A percentile compares a stretch with the other conserved stretches of the same genome.
Conservation (phyloP, 2,113 vertebrate species). For the Chionomys nivalis region DNA sequence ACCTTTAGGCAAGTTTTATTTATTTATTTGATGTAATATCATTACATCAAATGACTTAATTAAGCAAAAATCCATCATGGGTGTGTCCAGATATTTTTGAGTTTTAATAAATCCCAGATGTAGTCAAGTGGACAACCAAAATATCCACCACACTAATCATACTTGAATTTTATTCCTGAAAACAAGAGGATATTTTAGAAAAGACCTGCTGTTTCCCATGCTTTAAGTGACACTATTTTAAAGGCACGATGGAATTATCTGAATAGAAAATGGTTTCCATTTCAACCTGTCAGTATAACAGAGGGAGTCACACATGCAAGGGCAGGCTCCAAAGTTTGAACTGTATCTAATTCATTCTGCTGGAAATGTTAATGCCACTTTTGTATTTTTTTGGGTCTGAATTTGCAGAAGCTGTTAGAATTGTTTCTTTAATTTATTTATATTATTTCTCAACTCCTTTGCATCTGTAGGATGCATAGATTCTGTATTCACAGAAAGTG, state of each 20-base stretch:
- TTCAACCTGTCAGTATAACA: background rate
- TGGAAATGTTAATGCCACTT: background rate
- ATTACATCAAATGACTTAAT: background rate
- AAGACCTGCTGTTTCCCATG: background rate
- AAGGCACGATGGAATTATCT: background rate
- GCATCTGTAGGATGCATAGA: slow-evolving; percentile 6
- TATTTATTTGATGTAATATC: too few relatives aligned
- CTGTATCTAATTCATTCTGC: slow-evolving; percentile 21
- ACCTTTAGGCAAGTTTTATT: too few relatives aligned
- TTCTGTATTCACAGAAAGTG: slow-evolving; percentile 14
- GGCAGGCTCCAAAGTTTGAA: slow-evolving; percentile 14
- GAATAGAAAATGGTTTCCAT: background rate
- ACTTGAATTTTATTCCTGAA: background rate
- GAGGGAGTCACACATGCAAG: background rate
- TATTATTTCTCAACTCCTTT: slow-evolving; percentile 51
- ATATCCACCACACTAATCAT: background rate
- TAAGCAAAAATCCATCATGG: background rate
- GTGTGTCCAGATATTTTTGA: background rate
- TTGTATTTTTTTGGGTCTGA: background rate
- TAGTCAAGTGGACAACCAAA: background rate
- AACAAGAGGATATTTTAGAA: background rate
- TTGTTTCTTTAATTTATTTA: background rate
- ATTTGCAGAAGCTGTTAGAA: slow-evolving; percentile 39
- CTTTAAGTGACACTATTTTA: background rate
- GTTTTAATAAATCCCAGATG: background rate